Base-by-base conservation (phyloP, 2,113 vertebrate genomes). In the Promerops cafer region DNA sequence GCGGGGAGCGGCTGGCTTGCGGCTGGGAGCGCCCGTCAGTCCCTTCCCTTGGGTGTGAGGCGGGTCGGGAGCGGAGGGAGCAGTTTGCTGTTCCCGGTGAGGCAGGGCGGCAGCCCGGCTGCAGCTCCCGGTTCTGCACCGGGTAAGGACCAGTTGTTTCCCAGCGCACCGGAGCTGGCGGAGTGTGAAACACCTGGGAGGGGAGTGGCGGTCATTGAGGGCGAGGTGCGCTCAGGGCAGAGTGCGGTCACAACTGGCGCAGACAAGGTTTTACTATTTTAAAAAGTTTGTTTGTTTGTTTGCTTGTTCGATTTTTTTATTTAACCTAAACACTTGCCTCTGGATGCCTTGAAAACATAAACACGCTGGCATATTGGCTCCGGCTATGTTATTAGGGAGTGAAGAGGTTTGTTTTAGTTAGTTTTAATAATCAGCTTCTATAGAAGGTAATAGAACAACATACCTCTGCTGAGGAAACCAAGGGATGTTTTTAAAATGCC, bases 111-210 rank as follows among this genome's bases (percentile, higher is more conserved):
- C 2, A 9, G 31, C 42, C 3, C 3, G 21, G 77, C 68, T 17
- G 72, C 49, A 23, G 56, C 17, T 44, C 42, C 47, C 44, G 31
- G 6, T 9, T 47, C n/a, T 33, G 44, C 30, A 1, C 33, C 6
- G 33, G 6, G 28, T 5, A 2, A 14, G 22, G 33, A 19, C 4
- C 13, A 0, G 42, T 1, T 11, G 7, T 35, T 40, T 5, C 52
- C 35, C 24, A 1, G 61, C 40, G 23, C 40, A 2, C 4, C 22
- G 5, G 37, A 15, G 61, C 74, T 49, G 66, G 5, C 57, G 4
- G 81, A 35, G 81, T 68, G 0, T 27, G 65, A 6, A 49, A 13
- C 85, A 11, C 31, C 50, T 6, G 63, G 31, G 19, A 18, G 4
- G 49, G 56, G 9, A n/a, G 21, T 9, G 59, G 7, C 53, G 45